These are phyloP conservation scores for Periparus ater DNA, from an alignment of 2,797 vertebrate genomes.

Conservation along the genomic window DNA sequence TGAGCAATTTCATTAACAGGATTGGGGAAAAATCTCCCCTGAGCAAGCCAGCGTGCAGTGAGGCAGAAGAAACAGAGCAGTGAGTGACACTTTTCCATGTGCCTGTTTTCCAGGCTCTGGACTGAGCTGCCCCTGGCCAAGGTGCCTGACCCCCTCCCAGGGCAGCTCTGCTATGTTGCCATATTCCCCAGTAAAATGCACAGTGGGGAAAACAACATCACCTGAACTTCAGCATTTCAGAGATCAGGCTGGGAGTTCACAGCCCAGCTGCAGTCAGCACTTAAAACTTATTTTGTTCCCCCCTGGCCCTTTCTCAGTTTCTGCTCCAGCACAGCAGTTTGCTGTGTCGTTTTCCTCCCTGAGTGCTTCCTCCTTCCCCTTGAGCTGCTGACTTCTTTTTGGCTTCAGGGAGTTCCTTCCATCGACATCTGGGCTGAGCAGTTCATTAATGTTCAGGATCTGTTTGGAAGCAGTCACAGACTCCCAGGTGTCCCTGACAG, in stretches of 20 bases:
- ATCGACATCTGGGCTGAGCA: rapidly evolving
- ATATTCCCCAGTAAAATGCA: rapidly evolving
- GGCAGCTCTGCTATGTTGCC: neutral
- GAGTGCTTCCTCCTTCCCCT: neutral
- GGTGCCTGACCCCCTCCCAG: neutral
- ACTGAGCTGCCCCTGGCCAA: rapidly evolving
- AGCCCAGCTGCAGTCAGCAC: neutral
- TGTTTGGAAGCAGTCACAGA: neutral
- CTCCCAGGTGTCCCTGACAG: neutral
- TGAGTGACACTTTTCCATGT: rapidly evolving
- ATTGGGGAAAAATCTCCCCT: neutral
- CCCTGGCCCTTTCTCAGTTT: neutral
- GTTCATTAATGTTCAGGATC: neutral
- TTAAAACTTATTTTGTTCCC: neutral
- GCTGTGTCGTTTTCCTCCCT: neutral
- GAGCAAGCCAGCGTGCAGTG: neutral
- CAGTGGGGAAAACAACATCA: neutral
- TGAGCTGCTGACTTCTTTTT: neutral
- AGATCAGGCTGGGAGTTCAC: neutral
- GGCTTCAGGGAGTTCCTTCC: neutral
- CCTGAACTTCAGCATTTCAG: neutral
- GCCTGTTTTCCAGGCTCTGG: neutral
- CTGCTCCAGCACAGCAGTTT: neutral
- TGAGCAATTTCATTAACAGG: neutral
- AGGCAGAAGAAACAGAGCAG: neutral